phyloP scores from a whole-genome alignment of 2,888 invertebrate species.

The Blastobasis adustella region DNA sequence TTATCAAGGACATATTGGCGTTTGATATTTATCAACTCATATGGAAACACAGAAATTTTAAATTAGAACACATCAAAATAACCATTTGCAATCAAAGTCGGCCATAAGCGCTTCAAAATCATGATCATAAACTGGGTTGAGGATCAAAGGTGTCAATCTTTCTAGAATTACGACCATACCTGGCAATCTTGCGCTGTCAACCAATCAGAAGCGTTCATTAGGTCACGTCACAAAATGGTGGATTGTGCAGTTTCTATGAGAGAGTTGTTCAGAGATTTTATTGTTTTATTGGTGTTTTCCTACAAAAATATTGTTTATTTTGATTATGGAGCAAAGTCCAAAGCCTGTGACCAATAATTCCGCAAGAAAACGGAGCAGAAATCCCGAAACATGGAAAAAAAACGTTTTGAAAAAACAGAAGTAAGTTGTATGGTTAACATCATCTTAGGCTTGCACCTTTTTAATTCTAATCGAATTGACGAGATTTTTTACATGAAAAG shows the following conservation, averaged over 20 bases:
- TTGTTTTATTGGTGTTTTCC: background rate
- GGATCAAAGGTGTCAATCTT: background rate
- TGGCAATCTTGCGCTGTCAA: background rate
- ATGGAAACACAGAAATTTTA: background rate
- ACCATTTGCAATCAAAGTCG: background rate
- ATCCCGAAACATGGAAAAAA: background rate
- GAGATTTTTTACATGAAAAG: background rate
- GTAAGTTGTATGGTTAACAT: background rate
- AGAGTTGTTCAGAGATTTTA: background rate
- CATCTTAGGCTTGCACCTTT: background rate
- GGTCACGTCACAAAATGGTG: background rate
- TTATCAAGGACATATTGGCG: no score
- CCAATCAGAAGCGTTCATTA: background rate
- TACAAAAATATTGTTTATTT: background rate
- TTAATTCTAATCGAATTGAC: background rate
- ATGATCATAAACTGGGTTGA: background rate
- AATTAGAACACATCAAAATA: background rate
- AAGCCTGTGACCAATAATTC: background rate
- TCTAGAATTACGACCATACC: background rate
- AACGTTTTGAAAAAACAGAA: background rate
- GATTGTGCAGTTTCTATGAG: background rate
- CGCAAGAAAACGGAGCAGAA: background rate
- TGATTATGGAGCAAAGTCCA: background rate
- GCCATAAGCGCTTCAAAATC: background rate
- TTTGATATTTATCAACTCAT: no score